Base-by-base conservation (phyloP, 2,113 vertebrate genomes). In the Xiphophorus maculatus region DNA sequence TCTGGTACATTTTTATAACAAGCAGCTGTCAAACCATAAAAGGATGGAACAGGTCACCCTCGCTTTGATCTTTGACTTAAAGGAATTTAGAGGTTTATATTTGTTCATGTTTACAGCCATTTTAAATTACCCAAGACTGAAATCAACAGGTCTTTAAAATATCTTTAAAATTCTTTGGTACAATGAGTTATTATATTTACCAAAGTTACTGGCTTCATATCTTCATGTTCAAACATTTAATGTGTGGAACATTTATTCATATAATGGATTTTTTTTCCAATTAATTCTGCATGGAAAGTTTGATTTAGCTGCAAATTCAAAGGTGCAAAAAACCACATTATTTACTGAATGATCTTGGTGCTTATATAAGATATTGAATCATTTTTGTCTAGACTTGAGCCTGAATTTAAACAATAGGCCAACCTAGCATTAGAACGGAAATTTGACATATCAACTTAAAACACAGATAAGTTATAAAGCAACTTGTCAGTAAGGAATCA, bases 1-100 rank as follows among this genome's bases (percentile, higher is more conserved):
- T 12, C 72, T 74, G 62, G 33, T 64, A 3, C 42, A 54, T 33
- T 58, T 66, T 37, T 25, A 74, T 54, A 74, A 37, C 63, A 66
- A 74, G 44, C 63, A 35, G 15, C 42, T 48, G 40, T 10, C 25
- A 40, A 42, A 40, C n/a, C 25, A 19, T 17, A 22, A 7, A 1
- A 4, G 8, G 4, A 15, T 12, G 10, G 35, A 25, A 29, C 60
- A 30, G 29, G 44, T 28, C 6, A 42, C 22, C 71, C 11, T 58
- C 63, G 4, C 42, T 30, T 27, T 40, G 25, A 27, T 29, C 6
- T 64, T 27, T 32, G 10, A 8, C 35, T 25, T 37, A 0, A 11
- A 69, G 25, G 60, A 19, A 30, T 72, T 63, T 63, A 37, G n/a
- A 63, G 60, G 5, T 63, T 63, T 29, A 63, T 40, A 27, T 27